Conservation (phyloP, 1,140 invertebrate species). For the Radopholus similis region DNA sequence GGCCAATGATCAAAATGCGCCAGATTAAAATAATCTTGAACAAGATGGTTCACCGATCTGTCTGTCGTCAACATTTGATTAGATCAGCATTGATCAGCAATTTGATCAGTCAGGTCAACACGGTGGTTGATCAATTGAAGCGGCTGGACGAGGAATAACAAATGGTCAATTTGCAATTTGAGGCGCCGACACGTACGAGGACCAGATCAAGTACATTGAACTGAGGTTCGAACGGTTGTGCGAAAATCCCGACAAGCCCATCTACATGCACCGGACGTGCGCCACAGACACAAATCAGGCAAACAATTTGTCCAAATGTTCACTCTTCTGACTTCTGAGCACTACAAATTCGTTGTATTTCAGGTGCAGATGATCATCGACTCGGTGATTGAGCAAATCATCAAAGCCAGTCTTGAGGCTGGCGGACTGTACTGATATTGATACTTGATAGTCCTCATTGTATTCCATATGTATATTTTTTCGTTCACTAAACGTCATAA, state of each 20-base stretch:
- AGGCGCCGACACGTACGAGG: slow-evolving; percentile 86
- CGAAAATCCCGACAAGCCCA: slow-evolving; percentile 98
- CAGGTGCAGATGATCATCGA: slow-evolving; percentile 99
- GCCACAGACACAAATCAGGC: slow-evolving; percentile 87
- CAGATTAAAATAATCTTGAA: background rate
- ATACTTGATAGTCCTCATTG: too few species aligned
- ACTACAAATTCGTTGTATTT: background rate
- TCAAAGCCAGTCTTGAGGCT: slow-evolving; percentile 92
- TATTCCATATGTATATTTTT: too few species aligned
- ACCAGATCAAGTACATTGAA: slow-evolving; percentile 95
- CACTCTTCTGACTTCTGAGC: background rate
- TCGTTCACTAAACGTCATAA: too few species aligned
- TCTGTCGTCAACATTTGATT: background rate
- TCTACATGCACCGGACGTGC: slow-evolving; percentile 99
- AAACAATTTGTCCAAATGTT: slow-evolving; percentile 6
- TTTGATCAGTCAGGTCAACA: too few species aligned
- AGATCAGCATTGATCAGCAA: too few species aligned
- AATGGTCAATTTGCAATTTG: too few species aligned
- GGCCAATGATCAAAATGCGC: too few species aligned
- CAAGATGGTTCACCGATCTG: background rate
- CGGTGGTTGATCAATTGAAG: too few species aligned
- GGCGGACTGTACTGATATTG: slow-evolving; percentile 79
- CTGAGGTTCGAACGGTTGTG: slow-evolving; percentile 99
- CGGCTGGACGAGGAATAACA: too few species aligned
- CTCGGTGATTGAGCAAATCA: slow-evolving; percentile 96